Evolutionary conservation across 2,113 vertebrate genomes (phyloP).

Genomic region (Xiphorhynchus elegans): DNA sequence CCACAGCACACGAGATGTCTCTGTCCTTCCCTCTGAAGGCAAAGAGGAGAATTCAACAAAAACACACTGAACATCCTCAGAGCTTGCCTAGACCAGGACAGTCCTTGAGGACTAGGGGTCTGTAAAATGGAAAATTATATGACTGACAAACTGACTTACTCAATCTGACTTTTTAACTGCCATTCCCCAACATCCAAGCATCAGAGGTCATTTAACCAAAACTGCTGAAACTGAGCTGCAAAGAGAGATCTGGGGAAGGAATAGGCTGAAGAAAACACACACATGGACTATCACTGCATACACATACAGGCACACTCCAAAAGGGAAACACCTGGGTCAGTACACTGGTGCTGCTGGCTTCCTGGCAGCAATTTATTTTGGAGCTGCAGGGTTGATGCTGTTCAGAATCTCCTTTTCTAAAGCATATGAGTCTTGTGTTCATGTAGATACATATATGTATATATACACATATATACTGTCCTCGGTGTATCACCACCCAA

Average conservation of each 20-base stretch:
- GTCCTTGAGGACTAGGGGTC: background rate
- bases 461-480: fast-evolving
- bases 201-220: background rate
- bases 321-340: background rate
- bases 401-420: background rate
- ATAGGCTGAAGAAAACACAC: background rate
- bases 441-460: fast-evolving
- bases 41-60: background rate
- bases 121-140: background rate
- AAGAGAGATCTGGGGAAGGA: background rate
- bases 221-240: background rate
- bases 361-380: background rate
- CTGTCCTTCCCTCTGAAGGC: background rate
- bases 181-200: fast-evolving
- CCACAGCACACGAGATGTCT: background rate
- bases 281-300: background rate
- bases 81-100: background rate
- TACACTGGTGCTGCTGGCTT: background rate
- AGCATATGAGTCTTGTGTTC: background rate
- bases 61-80: background rate
- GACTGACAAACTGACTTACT: background rate
- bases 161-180: background rate
- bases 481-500: background rate
- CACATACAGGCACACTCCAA: fast-evolving
- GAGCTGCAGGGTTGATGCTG: background rate